Conservation (phyloP, 2,888 invertebrate genomes). For the Meta bourneti region DNA sequence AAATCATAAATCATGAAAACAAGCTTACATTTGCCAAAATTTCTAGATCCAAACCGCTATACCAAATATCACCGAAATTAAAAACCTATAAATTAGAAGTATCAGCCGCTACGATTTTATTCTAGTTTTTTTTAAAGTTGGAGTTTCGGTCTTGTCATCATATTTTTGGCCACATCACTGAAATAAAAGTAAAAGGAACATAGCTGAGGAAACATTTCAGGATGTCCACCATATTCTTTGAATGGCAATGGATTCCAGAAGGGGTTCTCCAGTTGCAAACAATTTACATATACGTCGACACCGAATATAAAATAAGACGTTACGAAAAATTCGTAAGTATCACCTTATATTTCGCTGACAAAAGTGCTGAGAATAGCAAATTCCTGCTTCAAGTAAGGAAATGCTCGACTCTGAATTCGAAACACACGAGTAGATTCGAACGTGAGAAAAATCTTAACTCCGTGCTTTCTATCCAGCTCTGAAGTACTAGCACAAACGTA, state of each 20-base stretch:
- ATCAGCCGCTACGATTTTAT: too few relatives aligned
- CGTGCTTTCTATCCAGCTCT: not conserved
- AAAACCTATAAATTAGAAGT: too few relatives aligned
- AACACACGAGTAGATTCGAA: not conserved
- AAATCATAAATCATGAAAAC: too few relatives aligned
- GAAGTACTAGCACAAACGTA: not conserved
- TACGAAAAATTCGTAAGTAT: not conserved
- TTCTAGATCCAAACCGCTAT: too few relatives aligned
- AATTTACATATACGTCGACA: slow-evolving; percentile 30
- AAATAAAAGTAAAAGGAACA: not conserved
- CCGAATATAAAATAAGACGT: slow-evolving; percentile 37
- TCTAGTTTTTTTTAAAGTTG: too few relatives aligned
- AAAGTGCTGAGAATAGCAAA: not conserved
- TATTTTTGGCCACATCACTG: too few relatives aligned
- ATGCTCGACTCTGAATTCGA: not conserved
- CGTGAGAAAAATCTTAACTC: not conserved
- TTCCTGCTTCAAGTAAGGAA: not conserved
- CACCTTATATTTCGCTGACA: not conserved
- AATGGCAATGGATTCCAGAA: slow-evolving; percentile 1
- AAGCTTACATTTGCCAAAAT: too few relatives aligned
- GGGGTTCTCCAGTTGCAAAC: slow-evolving; percentile 5
- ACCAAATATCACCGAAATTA: too few relatives aligned
- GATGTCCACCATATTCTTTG: not conserved
- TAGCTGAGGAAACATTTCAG: not conserved
- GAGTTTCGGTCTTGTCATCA: too few relatives aligned